Conservation (phyloP, 2,888 invertebrate species). For the Lasioglossum marginatum region DNA sequence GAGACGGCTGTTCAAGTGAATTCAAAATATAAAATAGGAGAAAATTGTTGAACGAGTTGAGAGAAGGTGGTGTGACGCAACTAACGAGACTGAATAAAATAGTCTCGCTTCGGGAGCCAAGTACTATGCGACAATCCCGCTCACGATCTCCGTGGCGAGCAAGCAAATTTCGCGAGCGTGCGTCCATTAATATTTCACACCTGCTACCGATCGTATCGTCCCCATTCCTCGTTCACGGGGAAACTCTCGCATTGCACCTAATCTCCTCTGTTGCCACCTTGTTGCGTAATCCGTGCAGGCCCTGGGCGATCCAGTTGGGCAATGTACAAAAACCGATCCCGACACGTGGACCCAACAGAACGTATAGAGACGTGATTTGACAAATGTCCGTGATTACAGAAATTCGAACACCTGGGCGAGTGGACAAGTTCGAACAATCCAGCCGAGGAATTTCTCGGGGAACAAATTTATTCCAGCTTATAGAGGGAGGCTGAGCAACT, state of each 20-base stretch:
- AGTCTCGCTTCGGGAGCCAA: background rate
- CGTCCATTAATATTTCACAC: constrained; percentile 52
- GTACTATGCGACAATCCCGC: background rate
- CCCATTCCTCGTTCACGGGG: constrained; percentile 44
- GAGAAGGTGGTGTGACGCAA: background rate
- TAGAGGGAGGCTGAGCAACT: background rate
- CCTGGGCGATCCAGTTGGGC: constrained; percentile 25
- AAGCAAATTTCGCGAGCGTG: constrained; percentile 24
- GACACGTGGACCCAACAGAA: constrained; percentile 2
- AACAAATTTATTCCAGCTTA: background rate
- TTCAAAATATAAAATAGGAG: background rate
- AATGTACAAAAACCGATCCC: constrained; percentile 14
- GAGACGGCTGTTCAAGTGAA: too few species aligned
- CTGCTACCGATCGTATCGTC: constrained; percentile 27
- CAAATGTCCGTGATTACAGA: background rate
- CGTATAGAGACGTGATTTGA: background rate
- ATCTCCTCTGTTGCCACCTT: constrained; percentile 13
- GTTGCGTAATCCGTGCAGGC: constrained; percentile 36
- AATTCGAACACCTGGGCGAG: background rate
- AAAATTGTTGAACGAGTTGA: background rate
- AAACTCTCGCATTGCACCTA: constrained; percentile 55
- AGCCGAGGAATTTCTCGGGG: background rate
- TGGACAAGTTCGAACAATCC: background rate
- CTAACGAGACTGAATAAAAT: background rate
- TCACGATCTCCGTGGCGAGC: constrained; percentile 19